Conservation (phyloP, 2,888 invertebrate species). For the Leucophenga maculata region DNA sequence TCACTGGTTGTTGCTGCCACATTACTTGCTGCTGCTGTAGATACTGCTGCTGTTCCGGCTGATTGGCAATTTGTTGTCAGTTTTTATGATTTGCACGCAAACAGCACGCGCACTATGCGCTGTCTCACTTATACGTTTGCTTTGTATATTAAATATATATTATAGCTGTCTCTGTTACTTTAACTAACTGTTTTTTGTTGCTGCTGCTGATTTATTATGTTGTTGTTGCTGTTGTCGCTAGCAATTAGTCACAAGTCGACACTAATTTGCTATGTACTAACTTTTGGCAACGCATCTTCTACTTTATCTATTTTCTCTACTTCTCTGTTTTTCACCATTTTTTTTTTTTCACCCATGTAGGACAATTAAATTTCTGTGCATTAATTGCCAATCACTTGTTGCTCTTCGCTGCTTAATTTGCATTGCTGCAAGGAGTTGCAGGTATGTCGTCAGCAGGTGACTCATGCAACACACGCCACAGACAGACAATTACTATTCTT, state of each 20-base stretch:
- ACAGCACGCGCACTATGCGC: not conserved
- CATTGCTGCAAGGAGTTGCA: too few relatives aligned
- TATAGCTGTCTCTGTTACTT: conserved; percentile 7
- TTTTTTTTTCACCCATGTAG: not conserved
- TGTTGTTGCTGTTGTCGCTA: conserved; percentile 37
- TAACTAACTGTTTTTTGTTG: conserved; percentile 52
- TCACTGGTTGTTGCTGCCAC: conserved; percentile 17
- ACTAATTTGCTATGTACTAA: not conserved
- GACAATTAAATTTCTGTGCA: too few relatives aligned
- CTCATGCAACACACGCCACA: conserved; percentile 4
- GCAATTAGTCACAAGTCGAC: conserved; percentile 19
- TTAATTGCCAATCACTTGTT: not conserved
- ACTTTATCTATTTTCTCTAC: too few relatives aligned
- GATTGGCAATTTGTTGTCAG: conserved; percentile 64
- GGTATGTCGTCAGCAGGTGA: not conserved
- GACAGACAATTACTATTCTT: not conserved
- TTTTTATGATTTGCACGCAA: conserved; percentile 56
- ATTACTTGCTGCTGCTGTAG: conserved; percentile 18
- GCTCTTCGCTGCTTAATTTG: not conserved
- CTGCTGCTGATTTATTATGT: conserved; percentile 50
- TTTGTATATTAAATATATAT: too few relatives aligned
- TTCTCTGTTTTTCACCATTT: too few relatives aligned
- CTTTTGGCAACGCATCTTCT: not conserved
- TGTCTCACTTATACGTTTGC: not conserved
- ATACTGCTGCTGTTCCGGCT: conserved; percentile 55